Evolutionary conservation across 2,797 vertebrate species (phyloP), one percentile per base, ranked within the genome.

Genomic region (Buphagus erythrorhynchus): DNA sequence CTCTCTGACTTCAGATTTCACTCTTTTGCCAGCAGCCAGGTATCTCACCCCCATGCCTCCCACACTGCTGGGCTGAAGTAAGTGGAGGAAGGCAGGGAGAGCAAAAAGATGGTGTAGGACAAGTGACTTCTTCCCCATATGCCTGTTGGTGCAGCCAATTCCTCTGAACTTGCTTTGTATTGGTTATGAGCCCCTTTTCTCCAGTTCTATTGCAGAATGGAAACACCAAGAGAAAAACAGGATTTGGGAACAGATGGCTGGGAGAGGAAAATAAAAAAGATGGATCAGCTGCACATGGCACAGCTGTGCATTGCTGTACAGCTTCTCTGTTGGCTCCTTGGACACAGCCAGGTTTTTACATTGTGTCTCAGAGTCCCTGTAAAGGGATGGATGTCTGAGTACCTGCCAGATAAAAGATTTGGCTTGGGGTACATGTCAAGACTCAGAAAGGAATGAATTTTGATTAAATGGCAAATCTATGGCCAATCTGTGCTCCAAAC

Each of bases 171-270:
- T 59, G 38, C 67, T 84, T 66, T 3, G 1, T 67, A 15, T 38
- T 4, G 2, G 45, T 62, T 76, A n/a, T 13, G 17, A 88, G 29
- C 16, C 38, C 54, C 45, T 86, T 67, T 71, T 67, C 48, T 67
- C 57, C 63, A 45, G 24, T 35, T 61, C 54, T 78, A 8, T 49
- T 75, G 49, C 49, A 65, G 69, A 95, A 73, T 31, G 49, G 73
- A 76, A 86, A n/a, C 11, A 36, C 36, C 40, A 51, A 59, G 73
- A 93, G 55, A 68, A 93, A 92, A 92, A 49, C 22, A 62, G 58
- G 36, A 33, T 88, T 88, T 88, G 69, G 43, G 77, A 92, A 88
- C 88, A 91, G 88, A 88, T 93, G 92, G 62, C 71, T 88, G 69
- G 71, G 77, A 96, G 71, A 86, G 33, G 16, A 82, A 72, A 75